Percentiles rank a stretch among this genome's conserved stretches.
These are phyloP conservation scores for Yponomeuta cagnagella DNA, from an alignment of 2,888 invertebrate genomes.

Conservation along the genomic window DNA sequence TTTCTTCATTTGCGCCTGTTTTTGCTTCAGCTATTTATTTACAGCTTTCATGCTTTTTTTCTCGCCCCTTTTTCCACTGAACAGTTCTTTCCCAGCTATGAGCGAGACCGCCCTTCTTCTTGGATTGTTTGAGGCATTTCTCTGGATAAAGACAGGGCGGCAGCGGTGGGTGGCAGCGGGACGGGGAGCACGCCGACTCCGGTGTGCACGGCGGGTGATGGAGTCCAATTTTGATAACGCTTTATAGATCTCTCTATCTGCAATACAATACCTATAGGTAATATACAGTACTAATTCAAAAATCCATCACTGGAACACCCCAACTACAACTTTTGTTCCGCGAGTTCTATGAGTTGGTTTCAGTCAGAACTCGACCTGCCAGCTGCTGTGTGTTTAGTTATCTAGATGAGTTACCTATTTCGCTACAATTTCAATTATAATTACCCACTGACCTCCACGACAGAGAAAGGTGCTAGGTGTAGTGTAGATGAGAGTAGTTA, in stretches of 20 bases:
- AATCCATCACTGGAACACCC: too few species aligned
- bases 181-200: conserved; percentile 50
- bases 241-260: not conserved
- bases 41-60: not conserved
- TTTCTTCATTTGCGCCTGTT: not conserved
- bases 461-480: too few species aligned
- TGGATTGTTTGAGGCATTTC: conserved; percentile 48
- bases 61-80: conserved; percentile 11
- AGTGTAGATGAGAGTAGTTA: too few species aligned
- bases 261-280: not conserved
- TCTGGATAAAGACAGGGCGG: conserved; percentile 56
- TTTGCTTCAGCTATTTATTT: not conserved
- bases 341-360: too few species aligned
- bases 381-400: too few species aligned
- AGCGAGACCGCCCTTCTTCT: conserved; percentile 32
- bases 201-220: conserved; percentile 61
- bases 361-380: too few species aligned
- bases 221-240: not conserved
- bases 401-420: too few species aligned
- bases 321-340: too few species aligned
- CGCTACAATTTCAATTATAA: too few species aligned
- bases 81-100: conserved; percentile 46
- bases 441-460: too few species aligned
- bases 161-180: conserved; percentile 44
- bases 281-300: not conserved